These are phyloP conservation scores for Neelides sp. DNA, from an alignment of 1,140 invertebrate species.

Conservation along the genomic window DNA sequence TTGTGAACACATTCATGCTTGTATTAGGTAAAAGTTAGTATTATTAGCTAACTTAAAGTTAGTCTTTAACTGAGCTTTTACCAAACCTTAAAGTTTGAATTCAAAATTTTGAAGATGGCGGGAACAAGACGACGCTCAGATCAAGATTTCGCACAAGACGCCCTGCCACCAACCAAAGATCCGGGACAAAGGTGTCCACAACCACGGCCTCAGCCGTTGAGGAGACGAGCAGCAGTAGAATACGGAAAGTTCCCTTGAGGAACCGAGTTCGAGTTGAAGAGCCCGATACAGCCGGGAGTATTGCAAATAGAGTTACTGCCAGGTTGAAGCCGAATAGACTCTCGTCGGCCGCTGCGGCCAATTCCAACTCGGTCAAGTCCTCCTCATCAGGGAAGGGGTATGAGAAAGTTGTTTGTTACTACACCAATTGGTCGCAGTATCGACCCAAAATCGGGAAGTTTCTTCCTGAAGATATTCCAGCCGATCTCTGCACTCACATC, in stretches of 20 bases:
- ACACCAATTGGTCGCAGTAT: constrained; percentile 96
- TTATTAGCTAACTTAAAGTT: too few relatives aligned
- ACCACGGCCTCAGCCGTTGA: neutral
- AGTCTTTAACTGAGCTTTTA: too few relatives aligned
- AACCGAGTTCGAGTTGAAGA: constrained; percentile 10
- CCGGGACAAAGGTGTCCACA: constrained; percentile 9
- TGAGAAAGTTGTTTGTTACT: constrained; percentile 67
- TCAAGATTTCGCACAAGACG: constrained; percentile 9
- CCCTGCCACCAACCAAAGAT: constrained; percentile 1
- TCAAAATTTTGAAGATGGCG: too few relatives aligned
- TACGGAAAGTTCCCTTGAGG: neutral
- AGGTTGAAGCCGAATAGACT: constrained; percentile 12
- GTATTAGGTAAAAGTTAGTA: too few relatives aligned
- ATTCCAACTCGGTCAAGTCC: neutral
- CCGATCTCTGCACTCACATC: constrained; percentile 87
- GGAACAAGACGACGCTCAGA: neutral
- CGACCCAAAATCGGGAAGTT: constrained; percentile 84
- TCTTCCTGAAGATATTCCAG: constrained; percentile 84
- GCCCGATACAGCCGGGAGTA: constrained; percentile 16
- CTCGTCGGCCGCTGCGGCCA: constrained; percentile 8
- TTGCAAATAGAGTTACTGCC: constrained; percentile 11
- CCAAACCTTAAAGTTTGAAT: too few relatives aligned
- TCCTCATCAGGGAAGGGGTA: neutral
- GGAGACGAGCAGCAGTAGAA: constrained; percentile 2
- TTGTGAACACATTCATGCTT: too few relatives aligned